Evolutionary conservation across 2,797 vertebrate genomes (phyloP), one percentile per base, ranked within the genome.

Genomic region (Trematomus bernacchii): DNA sequence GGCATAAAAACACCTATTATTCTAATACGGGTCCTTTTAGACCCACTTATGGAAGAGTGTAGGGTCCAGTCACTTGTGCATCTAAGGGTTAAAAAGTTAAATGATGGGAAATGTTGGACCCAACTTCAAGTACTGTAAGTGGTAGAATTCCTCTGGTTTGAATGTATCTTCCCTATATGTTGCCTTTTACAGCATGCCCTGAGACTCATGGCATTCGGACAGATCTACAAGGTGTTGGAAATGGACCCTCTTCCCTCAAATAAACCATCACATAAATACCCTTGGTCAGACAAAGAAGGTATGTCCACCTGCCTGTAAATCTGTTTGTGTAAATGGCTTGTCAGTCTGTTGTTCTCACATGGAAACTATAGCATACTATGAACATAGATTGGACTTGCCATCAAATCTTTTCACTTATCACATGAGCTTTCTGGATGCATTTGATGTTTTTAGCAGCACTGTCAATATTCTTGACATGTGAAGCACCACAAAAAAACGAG

Each of bases 221-320:
- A 99, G 90, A 98, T 99, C 93, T 98, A 97, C 93, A 99, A 98
- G 92, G 97, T 99, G 83, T 89, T 99, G 92, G 98, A 98, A 89
- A 99, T 99, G 98, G 98, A 99, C 63, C 97, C 98, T 63, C 97
- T 99, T 71, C 97, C 97, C 70, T 98, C 97, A 89, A 98, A 96
- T 94, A 99, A 99, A 91, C 97, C 97, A 64, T 97, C 96, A 89
- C 98, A 99, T 93, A 99, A 98, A 94, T 99, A 97, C 85, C 96
- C 97, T 27, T 98, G 98, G 98, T 95, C 95, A 89, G 97, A 99
- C 84, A 99, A 97, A 97, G 98, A 99, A 95, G 98, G 98, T 94
- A 55, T 37, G 84, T 74, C 59, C 37, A 14, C 50, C 21, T 59
- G 42, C 37, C n/a, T 52, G 27, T 27, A 27, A 27, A 30, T 55